Evolutionary conservation across 2,888 invertebrate species (phyloP), one percentile per base, ranked within the genome.

Genomic region (Agrilus cyanescens): DNA sequence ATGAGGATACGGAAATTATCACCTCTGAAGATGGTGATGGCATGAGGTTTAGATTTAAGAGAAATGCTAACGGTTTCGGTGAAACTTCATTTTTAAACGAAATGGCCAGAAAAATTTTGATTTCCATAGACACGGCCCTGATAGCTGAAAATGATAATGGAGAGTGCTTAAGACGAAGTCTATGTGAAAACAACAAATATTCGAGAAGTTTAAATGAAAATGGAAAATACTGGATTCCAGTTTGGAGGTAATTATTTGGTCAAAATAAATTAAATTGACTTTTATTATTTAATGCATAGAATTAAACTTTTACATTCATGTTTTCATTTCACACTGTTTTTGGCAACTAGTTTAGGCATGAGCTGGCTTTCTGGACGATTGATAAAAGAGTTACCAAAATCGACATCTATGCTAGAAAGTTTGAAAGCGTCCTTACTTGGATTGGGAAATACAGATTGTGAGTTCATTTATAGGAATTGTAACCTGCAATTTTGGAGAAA

Each of bases 301-400:
- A 31, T 10, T 12, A 10, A 10, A 31, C 12, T 31, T 31, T 12
- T 31, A 12, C 10, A 10, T 31, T 31, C 12, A 2, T 32, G 8
- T 32, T 32, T 32, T 32, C 32, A 10, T 5, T 38, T 35, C 10
- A 12, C 40, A 33, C 45, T 39, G 46, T 47, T 52, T 66, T 64
- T n/a, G 64, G 10, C 10, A 10, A 25, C 2, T 10, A 85, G 85
- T 58, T 72, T 82, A 46, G 84, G 82, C n/a, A 75, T 84, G 64
- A 82, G 83, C 46, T 85, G 84, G 83, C 62, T 79, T 6, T 78
- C 80, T 0, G 78, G 82, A 1, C 66, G 66, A 50, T 51, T 75
- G 32, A 50, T 65, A 13, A 59, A 57, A 43, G 59, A 55, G 45
- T 49, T 61, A 37, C 57, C 65, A 25, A 59, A 65, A 10, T 66